phyloP scores from a whole-genome alignment of 2,797 vertebrate species.

The Ctenopoma kingsleyae region DNA sequence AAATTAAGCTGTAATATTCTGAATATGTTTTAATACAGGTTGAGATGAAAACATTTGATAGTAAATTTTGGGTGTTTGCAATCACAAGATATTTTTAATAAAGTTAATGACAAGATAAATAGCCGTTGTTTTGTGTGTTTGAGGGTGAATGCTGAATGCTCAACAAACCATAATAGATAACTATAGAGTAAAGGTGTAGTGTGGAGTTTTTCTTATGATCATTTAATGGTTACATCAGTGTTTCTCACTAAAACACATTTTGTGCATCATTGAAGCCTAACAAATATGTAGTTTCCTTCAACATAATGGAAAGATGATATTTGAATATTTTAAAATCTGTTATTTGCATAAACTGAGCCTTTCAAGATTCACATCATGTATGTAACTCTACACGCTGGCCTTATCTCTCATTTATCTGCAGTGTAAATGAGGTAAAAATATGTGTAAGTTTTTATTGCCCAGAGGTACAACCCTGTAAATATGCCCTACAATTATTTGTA shows the following conservation, averaged over 20 bases:
- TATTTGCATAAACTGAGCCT: background rate
- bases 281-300: background rate
- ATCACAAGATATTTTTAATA: conserved; percentile 88
- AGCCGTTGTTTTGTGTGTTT: conserved; percentile 27
- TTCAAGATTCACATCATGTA: background rate
- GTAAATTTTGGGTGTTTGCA: conserved; percentile 83
- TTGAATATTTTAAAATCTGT: conserved; percentile 4
- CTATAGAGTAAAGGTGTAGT: background rate
- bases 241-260: background rate
- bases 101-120: conserved; percentile 77
- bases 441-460: background rate
- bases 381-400: too few species aligned
- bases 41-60: conserved; percentile 73
- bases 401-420: background rate
- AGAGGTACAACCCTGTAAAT: background rate
- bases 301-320: background rate
- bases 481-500: background rate
- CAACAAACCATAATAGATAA: background rate
- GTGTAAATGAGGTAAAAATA: background rate
- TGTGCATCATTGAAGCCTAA: background rate
- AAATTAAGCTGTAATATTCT: conserved; percentile 82
- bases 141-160: conserved; percentile 2
- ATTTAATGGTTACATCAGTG: background rate
- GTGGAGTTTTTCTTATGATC: background rate
- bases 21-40: conserved; percentile 70